Base-by-base conservation (phyloP, 2,888 invertebrate genomes). In the Caenorhabditis sp. region DNA sequence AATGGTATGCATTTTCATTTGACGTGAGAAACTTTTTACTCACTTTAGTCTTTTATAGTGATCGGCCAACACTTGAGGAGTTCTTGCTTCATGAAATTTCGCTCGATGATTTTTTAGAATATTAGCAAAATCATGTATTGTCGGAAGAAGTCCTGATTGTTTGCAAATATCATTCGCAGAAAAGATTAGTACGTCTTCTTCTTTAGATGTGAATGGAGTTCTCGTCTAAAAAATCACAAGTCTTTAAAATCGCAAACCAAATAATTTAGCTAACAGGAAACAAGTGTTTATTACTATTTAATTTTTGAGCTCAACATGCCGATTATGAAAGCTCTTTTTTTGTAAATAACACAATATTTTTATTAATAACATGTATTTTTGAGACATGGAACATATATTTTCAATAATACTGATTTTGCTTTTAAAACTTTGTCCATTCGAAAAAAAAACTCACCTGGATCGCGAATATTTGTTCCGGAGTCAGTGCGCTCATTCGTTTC, bases 161-260 rank as follows among this genome's bases (percentile, higher is more conserved):
- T 26, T 12, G 23, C 1, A 27, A 17, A 61, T 31, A 7, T 52
- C 7, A 58, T 69, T 38, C 0, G 92, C 91, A 56, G 96, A 90
- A 27, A 92, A 92, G 61, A 93, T 92, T 21, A 97, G 90, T 21
- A 95, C 88, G 70, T 93, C 92, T 88, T 97, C 96, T 88, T 97
- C 97, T 58, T 92, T 92, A 81, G 92, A 92, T 82, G 95, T 95
- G 90, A 93, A 97, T 43, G 96, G 89, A 0, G 95, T 94, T 87
- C 93, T 93, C 70, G 94, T 92, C 88, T 96, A 94, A 0, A 96
- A 93, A 57, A 92, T 92, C 92, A 71, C 94, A 90, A 88, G 96
- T 95, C 26, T 36, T 50, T 25, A 4, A 56, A 27, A 8, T 21
- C 23, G 3, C 56, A 5, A n/a, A 3, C 26, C 14, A 58, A 21